Evolutionary conservation across 1,140 invertebrate genomes (phyloP).

Genomic region (Magallana ariakensis): DNA sequence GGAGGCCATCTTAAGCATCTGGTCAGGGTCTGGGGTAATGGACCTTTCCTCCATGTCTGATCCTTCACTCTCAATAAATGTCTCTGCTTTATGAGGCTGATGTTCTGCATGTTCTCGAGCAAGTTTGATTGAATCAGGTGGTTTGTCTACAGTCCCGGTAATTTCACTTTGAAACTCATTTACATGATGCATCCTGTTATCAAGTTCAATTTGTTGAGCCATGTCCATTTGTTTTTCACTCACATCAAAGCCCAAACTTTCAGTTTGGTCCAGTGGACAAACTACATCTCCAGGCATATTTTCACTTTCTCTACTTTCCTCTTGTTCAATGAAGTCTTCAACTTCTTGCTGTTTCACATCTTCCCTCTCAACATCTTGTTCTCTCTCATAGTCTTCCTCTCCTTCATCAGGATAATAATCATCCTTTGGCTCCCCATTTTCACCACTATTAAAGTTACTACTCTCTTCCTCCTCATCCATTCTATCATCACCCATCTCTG

Average conservation of each 20-base stretch:
- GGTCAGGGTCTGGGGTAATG: constrained; percentile 51
- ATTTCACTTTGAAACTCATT: neutral
- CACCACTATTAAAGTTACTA: constrained; percentile 5
- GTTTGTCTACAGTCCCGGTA: neutral
- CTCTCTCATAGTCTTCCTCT: constrained; percentile 29
- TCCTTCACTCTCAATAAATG: constrained; percentile 50
- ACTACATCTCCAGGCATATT: neutral
- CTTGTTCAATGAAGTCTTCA: neutral
- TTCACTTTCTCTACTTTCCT: neutral
- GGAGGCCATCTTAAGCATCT: constrained; percentile 36
- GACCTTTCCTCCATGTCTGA: constrained; percentile 56
- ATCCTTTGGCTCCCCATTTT: constrained; percentile 21
- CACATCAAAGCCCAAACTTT: neutral
- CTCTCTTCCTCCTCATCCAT: constrained; percentile 22
- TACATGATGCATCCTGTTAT: neutral
- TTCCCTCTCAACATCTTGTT: constrained; percentile 19
- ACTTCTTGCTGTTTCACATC: constrained; percentile 23
- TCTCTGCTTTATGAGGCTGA: constrained; percentile 32
- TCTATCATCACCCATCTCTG: constrained; percentile 31
- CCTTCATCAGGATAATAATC: constrained; percentile 3
- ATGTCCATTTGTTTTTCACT: constrained; percentile 1
- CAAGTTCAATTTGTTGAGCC: neutral
- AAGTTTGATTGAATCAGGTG: neutral
- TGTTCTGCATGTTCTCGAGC: neutral
- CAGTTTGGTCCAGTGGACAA: neutral